Conservation (phyloP, 2,113 vertebrate genomes). For the Acrocephalus kingi region DNA sequence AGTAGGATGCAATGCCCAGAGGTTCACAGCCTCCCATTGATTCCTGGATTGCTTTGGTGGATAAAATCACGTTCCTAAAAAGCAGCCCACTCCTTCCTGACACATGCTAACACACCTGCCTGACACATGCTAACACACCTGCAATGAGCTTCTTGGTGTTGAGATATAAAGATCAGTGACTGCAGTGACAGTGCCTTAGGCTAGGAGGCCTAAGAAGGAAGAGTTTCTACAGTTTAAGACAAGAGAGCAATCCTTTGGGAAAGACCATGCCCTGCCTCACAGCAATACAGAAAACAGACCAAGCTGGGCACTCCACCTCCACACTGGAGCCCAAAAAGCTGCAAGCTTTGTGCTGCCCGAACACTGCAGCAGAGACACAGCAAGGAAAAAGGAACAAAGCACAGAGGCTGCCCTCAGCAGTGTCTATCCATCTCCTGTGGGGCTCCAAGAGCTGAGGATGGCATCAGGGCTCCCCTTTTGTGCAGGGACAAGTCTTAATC, state of each 20-base stretch:
- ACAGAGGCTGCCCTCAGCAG: background rate
- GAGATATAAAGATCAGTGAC: background rate
- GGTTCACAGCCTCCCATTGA: fast-evolving
- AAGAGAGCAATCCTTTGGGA: background rate
- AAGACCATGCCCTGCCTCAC: background rate
- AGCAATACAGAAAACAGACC: background rate
- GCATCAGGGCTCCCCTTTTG: background rate
- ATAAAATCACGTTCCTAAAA: background rate
- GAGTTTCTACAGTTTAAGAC: background rate
- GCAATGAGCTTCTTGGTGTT: background rate
- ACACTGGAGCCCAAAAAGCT: background rate
- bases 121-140: background rate
- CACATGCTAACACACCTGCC: background rate
- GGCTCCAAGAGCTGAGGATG: background rate
- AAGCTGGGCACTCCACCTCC: background rate
- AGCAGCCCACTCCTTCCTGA: background rate
- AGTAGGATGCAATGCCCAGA: background rate
- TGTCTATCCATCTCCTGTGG: background rate
- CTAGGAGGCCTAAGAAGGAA: background rate
- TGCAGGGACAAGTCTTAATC: background rate
- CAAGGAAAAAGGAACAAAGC: background rate
- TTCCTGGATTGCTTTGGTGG: background rate
- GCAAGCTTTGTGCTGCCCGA: background rate
- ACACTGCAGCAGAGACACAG: background rate
- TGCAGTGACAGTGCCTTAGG: background rate